These are phyloP conservation scores for Contarinia nasturtii DNA, from an alignment of 1,140 invertebrate species.

Conservation along the genomic window DNA sequence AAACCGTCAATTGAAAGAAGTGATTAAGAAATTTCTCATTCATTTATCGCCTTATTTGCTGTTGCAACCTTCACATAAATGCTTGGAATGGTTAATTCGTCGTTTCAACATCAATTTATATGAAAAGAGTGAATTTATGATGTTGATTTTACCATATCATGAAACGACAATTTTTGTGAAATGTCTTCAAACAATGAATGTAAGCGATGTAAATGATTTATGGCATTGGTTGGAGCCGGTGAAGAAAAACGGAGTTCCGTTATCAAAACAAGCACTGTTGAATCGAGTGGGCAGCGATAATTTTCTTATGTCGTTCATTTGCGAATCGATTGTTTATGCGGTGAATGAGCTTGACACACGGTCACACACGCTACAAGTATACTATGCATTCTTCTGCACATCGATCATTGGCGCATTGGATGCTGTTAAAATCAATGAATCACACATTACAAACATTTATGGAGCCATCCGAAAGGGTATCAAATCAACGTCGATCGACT, in stretches of 20 bases:
- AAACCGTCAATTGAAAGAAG: constrained; percentile 55
- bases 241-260: constrained; percentile 49
- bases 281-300: constrained; percentile 48
- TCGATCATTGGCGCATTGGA: constrained; percentile 48
- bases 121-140: constrained; percentile 62
- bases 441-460: constrained; percentile 45
- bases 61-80: constrained; percentile 65
- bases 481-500: constrained; percentile 43
- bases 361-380: constrained; percentile 38
- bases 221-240: constrained; percentile 62
- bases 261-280: constrained; percentile 49
- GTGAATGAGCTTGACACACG: constrained; percentile 41
- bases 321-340: constrained; percentile 40
- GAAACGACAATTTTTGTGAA: constrained; percentile 75
- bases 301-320: constrained; percentile 54
- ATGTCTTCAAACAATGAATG: constrained; percentile 53
- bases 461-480: constrained; percentile 48
- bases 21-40: constrained; percentile 62
- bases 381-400: constrained; percentile 61
- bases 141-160: constrained; percentile 74
- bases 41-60: constrained; percentile 74
- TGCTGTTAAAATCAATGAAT: constrained; percentile 34
- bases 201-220: constrained; percentile 35
- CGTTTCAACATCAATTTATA: constrained; percentile 76
- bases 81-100: constrained; percentile 81